Conservation (phyloP, 2,888 invertebrate species). For the Elegia similella region DNA sequence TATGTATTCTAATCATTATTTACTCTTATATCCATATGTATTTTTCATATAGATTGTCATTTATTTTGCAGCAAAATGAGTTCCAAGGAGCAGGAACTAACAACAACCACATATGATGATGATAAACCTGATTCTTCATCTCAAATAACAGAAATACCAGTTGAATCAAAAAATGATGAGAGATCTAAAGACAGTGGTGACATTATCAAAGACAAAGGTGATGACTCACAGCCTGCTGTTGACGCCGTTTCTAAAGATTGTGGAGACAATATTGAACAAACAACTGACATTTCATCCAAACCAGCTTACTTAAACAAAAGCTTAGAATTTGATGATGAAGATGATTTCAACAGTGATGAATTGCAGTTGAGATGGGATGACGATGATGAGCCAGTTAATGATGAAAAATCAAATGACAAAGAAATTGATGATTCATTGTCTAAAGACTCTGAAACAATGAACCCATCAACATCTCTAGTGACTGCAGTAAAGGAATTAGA, state of each 20-base stretch:
- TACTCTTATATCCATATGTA: too few relatives aligned
- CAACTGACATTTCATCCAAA: background rate
- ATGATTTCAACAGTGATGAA: slow-evolving; percentile 32
- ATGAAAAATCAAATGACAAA: slow-evolving; percentile 25
- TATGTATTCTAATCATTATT: too few relatives aligned
- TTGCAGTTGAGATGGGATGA: slow-evolving; percentile 55
- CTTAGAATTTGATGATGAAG: slow-evolving; percentile 31
- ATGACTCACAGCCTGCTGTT: background rate
- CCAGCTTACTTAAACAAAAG: slow-evolving; percentile 1
- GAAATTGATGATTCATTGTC: slow-evolving; percentile 20
- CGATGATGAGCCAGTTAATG: slow-evolving; percentile 24
- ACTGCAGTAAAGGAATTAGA: slow-evolving; percentile 1
- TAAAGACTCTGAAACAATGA: slow-evolving; percentile 15
- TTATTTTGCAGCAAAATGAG: slow-evolving; percentile 19
- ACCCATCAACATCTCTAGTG: background rate
- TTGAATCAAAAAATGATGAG: background rate
- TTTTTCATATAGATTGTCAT: background rate
- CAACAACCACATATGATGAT: background rate
- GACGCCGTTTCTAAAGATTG: background rate
- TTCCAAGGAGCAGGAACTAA: background rate
- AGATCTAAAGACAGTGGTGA: background rate
- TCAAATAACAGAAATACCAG: background rate
- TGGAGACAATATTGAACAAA: background rate
- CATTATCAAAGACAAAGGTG: background rate
- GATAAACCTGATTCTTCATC: background rate